Conservation (phyloP, 2,888 invertebrate genomes). For the Trichopria drosophilae region DNA sequence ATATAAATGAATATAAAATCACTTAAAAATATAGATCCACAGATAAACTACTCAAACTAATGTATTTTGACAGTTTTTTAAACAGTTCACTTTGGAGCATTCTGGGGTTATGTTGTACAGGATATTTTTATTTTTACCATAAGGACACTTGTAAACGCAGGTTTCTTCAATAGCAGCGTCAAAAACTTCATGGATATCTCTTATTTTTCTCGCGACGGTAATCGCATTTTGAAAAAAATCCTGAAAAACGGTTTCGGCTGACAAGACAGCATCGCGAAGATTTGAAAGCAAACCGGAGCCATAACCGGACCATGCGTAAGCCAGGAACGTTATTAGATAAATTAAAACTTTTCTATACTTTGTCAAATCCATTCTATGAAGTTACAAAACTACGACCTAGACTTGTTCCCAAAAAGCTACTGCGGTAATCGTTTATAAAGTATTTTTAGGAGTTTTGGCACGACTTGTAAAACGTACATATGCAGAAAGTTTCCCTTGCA, state of each 20-base stretch:
- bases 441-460: no score
- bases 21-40: no score
- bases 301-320: conserved; percentile 80
- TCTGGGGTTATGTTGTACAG: conserved; percentile 18
- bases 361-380: conserved; percentile 80
- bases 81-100: no score
- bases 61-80: no score
- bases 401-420: no score
- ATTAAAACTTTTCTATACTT: conserved; percentile 73
- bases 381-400: no score
- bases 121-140: conserved; percentile 64
- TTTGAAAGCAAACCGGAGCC: conserved; percentile 75
- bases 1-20: no score
- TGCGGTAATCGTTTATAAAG: no score
- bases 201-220: conserved; percentile 73
- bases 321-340: conserved; percentile 74
- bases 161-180: conserved; percentile 85
- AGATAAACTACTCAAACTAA: no score
- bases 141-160: conserved; percentile 76
- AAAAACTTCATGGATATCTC: conserved; percentile 77
- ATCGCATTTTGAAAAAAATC: conserved; percentile 76
- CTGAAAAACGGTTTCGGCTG: conserved; percentile 79
- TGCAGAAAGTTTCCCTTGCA: no score
- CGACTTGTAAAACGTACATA: no score
- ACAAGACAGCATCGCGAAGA: conserved; percentile 76